Evolutionary conservation across 2,797 vertebrate genomes (phyloP).

Genomic region (Adelosebastes latens): DNA sequence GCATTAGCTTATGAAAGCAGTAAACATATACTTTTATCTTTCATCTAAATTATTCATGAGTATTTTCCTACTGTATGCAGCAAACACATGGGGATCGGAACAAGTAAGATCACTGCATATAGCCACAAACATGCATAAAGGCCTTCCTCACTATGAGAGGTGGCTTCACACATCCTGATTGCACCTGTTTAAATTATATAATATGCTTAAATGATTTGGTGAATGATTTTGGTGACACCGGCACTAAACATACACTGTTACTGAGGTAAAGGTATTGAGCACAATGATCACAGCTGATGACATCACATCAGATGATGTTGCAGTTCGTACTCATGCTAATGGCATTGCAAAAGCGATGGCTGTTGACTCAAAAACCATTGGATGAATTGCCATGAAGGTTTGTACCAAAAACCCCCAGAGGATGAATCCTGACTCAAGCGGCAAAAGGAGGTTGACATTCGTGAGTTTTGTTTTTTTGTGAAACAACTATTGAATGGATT

Average conservation of each 20-base stretch:
- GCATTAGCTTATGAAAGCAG: constrained; percentile 73
- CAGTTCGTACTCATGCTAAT: constrained; percentile 4
- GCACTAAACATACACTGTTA: neutral
- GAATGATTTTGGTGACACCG: constrained; percentile 5
- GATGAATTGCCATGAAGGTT: neutral
- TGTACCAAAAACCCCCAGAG: neutral
- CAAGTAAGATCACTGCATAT: constrained; percentile 48
- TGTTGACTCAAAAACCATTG: neutral
- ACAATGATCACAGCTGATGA: constrained; percentile 21
- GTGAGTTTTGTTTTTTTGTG: neutral
- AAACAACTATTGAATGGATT: neutral
- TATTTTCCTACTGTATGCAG: constrained; percentile 56
- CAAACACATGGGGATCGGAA: constrained; percentile 50
- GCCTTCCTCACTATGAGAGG: constrained; percentile 16
- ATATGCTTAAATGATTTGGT: constrained; percentile 1
- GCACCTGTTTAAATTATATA: constrained; percentile 4
- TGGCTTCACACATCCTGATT: constrained; percentile 11
- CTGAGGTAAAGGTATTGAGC: constrained; percentile 5
- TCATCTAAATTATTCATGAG: constrained; percentile 77
- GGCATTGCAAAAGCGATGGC: neutral
- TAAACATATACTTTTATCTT: constrained; percentile 75
- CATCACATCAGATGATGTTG: neutral
- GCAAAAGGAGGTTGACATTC: neutral
- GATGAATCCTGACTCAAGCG: neutral
- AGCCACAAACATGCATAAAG: constrained; percentile 51